Conservation (phyloP, 1,140 invertebrate species). For the Cryptotermes secundus region DNA sequence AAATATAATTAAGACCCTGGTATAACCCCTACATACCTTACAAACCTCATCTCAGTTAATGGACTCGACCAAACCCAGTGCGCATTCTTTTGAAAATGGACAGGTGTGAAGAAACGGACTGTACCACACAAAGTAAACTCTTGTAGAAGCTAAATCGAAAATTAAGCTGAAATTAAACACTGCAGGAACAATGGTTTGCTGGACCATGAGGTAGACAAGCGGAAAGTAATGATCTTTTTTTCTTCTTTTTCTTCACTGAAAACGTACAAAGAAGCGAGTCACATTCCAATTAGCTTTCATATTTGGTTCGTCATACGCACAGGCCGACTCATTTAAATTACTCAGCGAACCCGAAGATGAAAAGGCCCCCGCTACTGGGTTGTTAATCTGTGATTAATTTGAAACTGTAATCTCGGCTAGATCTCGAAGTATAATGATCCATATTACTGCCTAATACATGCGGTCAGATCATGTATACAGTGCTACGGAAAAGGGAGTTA, state of each 20-base stretch:
- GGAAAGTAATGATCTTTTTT: background rate
- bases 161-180: background rate
- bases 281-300: background rate
- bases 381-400: constrained; percentile 3
- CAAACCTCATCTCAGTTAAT: too few relatives aligned
- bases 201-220: background rate
- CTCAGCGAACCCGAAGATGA: background rate
- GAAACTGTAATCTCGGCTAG: background rate
- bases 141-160: background rate
- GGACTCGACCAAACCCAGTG: too few relatives aligned
- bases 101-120: too few relatives aligned
- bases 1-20: too few relatives aligned
- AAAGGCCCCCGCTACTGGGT: background rate
- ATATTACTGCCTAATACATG: background rate
- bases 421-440: background rate
- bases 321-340: background rate
- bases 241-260: background rate
- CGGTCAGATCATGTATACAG: background rate
- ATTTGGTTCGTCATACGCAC: background rate
- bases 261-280: background rate
- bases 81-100: too few relatives aligned
- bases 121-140: too few relatives aligned
- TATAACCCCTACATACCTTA: too few relatives aligned
- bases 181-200: background rate
- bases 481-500: too few relatives aligned